Percentiles rank a stretch among this genome's conserved stretches.
phyloP scores from a whole-genome alignment of 2,797 vertebrate species.

The Malurus leucopterus region DNA sequence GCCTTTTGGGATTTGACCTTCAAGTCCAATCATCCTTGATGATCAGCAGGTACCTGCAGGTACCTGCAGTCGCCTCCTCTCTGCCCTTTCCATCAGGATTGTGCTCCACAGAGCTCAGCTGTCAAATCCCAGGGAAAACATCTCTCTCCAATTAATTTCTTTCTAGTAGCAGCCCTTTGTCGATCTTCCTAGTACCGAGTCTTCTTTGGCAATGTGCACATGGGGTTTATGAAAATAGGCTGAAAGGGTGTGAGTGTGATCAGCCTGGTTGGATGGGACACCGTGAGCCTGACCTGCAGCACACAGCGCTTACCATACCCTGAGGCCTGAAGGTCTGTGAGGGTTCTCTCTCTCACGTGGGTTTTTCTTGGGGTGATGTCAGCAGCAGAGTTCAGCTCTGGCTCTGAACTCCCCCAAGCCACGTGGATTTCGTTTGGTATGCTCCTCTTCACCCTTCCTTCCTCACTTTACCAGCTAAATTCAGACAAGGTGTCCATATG shows the following conservation, averaged over 20 bases:
- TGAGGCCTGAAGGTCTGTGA: not conserved
- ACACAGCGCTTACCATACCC: not conserved
- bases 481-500: not conserved
- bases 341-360: not conserved
- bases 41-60: not conserved
- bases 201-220: not conserved
- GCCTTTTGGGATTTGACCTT: not conserved
- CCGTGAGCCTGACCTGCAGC: fast-evolving
- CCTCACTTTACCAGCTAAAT: not conserved
- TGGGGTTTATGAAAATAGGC: not conserved
- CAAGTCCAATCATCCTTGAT: not conserved
- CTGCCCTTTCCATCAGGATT: not conserved
- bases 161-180: not conserved
- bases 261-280: not conserved
- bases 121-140: not conserved
- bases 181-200: not conserved
- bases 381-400: not conserved
- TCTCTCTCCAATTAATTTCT: not conserved
- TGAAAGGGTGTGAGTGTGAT: not conserved
- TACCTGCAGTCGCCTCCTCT: not conserved
- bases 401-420: not conserved
- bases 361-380: not conserved
- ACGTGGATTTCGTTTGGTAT: fast-evolving
- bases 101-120: not conserved
- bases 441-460: not conserved